Percentiles rank a stretch among this genome's conserved stretches.
Conservation (phyloP, 1,140 invertebrate species). For the Linepithema humile region DNA sequence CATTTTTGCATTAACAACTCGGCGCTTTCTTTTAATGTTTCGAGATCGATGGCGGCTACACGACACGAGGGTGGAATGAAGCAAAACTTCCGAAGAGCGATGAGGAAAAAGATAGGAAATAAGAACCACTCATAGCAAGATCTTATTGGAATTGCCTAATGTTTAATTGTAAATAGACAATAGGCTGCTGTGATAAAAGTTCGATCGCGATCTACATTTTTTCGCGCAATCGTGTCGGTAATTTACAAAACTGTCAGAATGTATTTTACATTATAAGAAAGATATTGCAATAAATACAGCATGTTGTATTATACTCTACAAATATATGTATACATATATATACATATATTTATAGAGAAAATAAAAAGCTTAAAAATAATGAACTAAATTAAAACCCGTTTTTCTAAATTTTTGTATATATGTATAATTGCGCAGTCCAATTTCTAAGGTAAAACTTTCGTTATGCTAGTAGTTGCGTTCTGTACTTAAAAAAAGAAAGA, state of each 20-base stretch:
- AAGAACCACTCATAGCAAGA: background rate
- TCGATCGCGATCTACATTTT: background rate
- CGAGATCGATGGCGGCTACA: conserved; percentile 33
- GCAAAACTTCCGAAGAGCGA: background rate
- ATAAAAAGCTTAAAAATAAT: background rate
- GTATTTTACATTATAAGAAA: background rate
- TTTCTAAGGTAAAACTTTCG: background rate
- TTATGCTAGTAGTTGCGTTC: background rate
- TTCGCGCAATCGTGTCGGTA: background rate
- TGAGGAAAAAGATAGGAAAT: background rate
- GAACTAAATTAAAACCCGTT: background rate
- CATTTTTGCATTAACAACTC: conserved; percentile 79
- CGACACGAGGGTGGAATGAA: background rate
- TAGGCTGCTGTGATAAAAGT: background rate
- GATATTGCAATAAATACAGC: background rate
- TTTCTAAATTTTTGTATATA: background rate
- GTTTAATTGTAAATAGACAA: background rate
- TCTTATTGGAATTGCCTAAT: background rate
- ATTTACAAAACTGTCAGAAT: background rate
- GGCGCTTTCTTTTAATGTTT: conserved; percentile 74
- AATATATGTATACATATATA: background rate
- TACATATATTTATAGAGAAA: background rate
- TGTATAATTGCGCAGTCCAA: background rate
- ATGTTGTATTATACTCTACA: too few species aligned
- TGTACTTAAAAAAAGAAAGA: background rate